These are phyloP conservation scores for Drosophila nigromelanica DNA, from an alignment of 1,140 invertebrate species.

Conservation along the genomic window DNA sequence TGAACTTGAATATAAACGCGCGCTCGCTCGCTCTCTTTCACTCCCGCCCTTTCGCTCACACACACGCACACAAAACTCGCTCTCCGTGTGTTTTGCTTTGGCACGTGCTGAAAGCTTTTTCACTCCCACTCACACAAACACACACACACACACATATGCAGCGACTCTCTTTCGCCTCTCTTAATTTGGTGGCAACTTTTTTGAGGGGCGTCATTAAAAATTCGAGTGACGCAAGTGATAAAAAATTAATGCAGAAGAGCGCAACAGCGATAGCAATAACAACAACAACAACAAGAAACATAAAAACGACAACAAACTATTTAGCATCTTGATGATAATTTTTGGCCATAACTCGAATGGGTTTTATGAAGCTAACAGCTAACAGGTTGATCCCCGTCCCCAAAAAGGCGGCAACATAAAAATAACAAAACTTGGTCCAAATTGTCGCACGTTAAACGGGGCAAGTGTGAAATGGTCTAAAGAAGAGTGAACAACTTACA, in stretches of 20 bases:
- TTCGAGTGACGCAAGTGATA: slow-evolving; percentile 77
- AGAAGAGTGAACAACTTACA: neutral
- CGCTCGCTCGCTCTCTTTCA: slow-evolving; percentile 3
- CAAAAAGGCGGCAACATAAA: slow-evolving; percentile 37
- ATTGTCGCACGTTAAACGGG: neutral
- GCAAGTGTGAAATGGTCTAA: too few relatives aligned
- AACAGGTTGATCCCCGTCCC: slow-evolving; percentile 38
- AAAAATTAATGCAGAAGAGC: slow-evolving; percentile 64
- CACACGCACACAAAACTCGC: slow-evolving; percentile 43
- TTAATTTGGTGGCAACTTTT: slow-evolving; percentile 6
- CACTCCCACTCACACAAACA: slow-evolving; percentile 5
- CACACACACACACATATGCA: neutral
- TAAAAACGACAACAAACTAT: slow-evolving; percentile 32
- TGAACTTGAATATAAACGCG: slow-evolving; percentile 68
- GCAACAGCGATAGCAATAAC: slow-evolving; percentile 46
- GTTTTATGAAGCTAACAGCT: slow-evolving; percentile 42
- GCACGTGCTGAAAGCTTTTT: slow-evolving; percentile 52
- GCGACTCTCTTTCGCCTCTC: slow-evolving; percentile 19
- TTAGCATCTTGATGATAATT: slow-evolving; percentile 47
- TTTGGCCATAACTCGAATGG: slow-evolving; percentile 32
- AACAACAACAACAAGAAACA: slow-evolving; percentile 11
- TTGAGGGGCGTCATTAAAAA: slow-evolving; percentile 54
- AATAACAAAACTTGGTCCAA: neutral
- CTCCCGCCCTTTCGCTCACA: slow-evolving; percentile 2
- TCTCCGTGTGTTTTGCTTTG: neutral